phyloP scores from a whole-genome alignment of 2,113 vertebrate genomes.

The Mixornis gularis region DNA sequence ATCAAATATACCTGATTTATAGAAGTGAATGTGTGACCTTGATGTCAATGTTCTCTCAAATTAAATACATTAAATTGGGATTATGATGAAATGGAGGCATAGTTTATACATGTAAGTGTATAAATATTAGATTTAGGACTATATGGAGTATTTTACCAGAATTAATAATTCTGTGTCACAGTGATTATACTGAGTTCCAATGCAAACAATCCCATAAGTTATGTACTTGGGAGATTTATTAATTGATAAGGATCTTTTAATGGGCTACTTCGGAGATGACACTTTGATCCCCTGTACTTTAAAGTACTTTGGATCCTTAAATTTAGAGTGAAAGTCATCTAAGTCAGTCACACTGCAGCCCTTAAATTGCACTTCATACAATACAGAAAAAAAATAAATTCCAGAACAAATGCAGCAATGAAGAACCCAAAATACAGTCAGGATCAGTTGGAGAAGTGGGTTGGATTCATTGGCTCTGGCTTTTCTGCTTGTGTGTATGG shows the following conservation, averaged over 20 bases:
- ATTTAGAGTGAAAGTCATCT: not conserved
- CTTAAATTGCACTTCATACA: not conserved
- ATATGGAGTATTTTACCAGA: not conserved
- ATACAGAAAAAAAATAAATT: accelerated
- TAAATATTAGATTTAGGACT: not conserved
- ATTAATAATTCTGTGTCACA: not conserved
- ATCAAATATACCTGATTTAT: not conserved
- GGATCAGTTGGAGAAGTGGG: not conserved
- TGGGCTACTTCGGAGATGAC: not conserved
- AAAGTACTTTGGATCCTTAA: not conserved
- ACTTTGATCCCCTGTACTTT: not conserved
- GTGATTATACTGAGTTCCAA: not conserved
- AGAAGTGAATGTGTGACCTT: not conserved
- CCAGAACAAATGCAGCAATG: not conserved
- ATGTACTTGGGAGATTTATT: not conserved
- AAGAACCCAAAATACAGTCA: not conserved
- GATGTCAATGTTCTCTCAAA: not conserved
- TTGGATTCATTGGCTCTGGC: not conserved
- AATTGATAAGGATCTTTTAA: not conserved
- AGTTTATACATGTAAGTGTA: not conserved
- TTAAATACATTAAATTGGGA: not conserved
- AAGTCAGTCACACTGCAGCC: not conserved
- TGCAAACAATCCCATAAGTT: not conserved
- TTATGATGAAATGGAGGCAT: not conserved
- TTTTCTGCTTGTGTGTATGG: not conserved